phyloP scores from a whole-genome alignment of 2,888 invertebrate genomes.

The Leucophenga maculata region DNA sequence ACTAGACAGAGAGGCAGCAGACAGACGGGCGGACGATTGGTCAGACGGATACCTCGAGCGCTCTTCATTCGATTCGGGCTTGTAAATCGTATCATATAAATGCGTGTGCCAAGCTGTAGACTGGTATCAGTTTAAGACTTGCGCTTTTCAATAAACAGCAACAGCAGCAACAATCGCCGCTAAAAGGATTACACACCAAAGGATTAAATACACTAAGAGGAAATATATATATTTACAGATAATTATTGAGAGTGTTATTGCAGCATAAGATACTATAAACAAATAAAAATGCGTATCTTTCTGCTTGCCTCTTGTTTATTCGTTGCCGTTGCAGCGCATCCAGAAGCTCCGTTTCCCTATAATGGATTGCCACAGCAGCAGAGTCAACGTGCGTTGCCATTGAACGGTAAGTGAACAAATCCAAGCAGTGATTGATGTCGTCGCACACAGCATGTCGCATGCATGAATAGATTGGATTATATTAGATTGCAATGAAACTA shows the following conservation, averaged over 20 bases:
- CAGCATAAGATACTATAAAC: background rate
- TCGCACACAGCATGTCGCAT: no score
- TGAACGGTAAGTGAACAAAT: constrained; percentile 69
- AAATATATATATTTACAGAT: background rate
- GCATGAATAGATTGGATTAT: background rate
- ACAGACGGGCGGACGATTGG: background rate
- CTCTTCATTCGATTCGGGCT: constrained; percentile 13
- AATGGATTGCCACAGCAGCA: constrained; percentile 67
- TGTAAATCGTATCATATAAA: constrained; percentile 59
- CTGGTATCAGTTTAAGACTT: constrained; percentile 58
- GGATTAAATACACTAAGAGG: constrained; percentile 72
- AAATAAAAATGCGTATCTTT: constrained; percentile 63
- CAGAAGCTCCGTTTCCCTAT: constrained; percentile 67
- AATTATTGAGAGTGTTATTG: background rate
- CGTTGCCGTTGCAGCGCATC: constrained; percentile 62
- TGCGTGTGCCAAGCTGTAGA: constrained; percentile 44
- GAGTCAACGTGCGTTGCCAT: constrained; percentile 72
- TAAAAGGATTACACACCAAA: constrained; percentile 70
- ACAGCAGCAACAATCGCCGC: constrained; percentile 24
- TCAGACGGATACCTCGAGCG: background rate
- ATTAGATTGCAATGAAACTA: background rate
- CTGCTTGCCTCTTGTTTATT: constrained; percentile 66
- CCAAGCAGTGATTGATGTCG: background rate
- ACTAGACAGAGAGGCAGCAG: constrained; percentile 18
- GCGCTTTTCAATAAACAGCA: constrained; percentile 50